Evolutionary conservation across 1,140 invertebrate genomes (phyloP), one percentile per base, ranked within the genome.

Genomic region (Ceratitis capitata): DNA sequence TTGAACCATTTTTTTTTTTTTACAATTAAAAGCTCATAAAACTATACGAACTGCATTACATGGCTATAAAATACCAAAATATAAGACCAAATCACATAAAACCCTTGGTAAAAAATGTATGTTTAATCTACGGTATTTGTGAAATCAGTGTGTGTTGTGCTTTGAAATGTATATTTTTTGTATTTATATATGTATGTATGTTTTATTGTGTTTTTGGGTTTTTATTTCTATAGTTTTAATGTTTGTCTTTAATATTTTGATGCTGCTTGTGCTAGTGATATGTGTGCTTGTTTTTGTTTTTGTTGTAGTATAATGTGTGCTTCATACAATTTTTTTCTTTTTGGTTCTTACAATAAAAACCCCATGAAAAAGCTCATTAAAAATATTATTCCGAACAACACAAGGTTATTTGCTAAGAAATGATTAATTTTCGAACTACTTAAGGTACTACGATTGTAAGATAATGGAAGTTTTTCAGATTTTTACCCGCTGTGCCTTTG

Each of bases 401-500:
- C n/a, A 26, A 14, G 64, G 69, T 78, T 78, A 78, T 78, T 78
- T 78, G 39, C 29, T 19, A 78, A 78, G 39, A 10, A 16, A 78
- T 45, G 5, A 45, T n/a, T n/a, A 74, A 12, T n/a, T 74, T 78
- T 78, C 69, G 16, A 78, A 78, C 69, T 47, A 78, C 69, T 78
- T 78, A 45, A 45, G n/a, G 26, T n/a, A 78, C 69, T 78, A 45
- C n/a, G n/a, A 6, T 45, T 45, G 32, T 78, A 78, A 78, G n/a
- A 47, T 23, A 78, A 64, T 7, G 29, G 16, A 39, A 32, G 61
- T 23, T 10, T n/a, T 78, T 83, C 26, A 85, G 87, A 82, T 86
- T 85, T 90, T 95, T 98, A 98, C 97, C 97, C 94, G 97, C 97
- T 93, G 97, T 98, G 95, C 97, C 97, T 95, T 97, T 97, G 93